These are phyloP conservation scores for Diarsia mendica DNA, from an alignment of 2,888 invertebrate genomes.

Conservation along the genomic window DNA sequence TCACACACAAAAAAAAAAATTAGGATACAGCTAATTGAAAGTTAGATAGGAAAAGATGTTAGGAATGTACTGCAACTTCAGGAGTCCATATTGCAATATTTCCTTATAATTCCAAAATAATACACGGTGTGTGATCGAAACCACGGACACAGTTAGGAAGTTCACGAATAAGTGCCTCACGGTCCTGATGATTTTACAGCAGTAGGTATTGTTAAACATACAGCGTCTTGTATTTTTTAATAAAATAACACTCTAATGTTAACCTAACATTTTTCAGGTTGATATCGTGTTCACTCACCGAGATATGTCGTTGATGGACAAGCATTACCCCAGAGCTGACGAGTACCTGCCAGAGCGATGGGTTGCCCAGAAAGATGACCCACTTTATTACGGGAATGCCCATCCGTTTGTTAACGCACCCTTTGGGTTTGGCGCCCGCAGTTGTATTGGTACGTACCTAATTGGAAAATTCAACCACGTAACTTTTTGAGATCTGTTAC, in stretches of 20 bases:
- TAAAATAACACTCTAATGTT: neutral
- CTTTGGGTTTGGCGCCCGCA: constrained; percentile 92
- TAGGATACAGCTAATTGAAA: too few species aligned
- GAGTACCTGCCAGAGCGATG: constrained; percentile 95
- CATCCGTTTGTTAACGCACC: constrained; percentile 92
- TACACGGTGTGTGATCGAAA: too few species aligned
- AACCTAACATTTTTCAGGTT: constrained; percentile 44
- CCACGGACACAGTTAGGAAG: too few species aligned
- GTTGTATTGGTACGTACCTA: constrained; percentile 91
- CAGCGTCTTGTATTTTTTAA: neutral
- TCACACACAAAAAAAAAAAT: too few species aligned
- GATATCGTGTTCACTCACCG: constrained; percentile 86
- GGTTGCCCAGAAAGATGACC: constrained; percentile 83
- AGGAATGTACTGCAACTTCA: too few species aligned
- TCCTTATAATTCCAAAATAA: too few species aligned
- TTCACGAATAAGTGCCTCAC: neutral
- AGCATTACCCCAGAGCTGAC: constrained; percentile 91
- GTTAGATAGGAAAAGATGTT: too few species aligned
- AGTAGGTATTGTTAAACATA: neutral
- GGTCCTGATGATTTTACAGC: neutral
- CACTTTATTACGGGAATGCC: constrained; percentile 83
- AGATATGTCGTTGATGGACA: constrained; percentile 91
- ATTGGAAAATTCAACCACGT: neutral
- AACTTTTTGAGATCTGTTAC: too few species aligned
- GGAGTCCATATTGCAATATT: too few species aligned